A percentile compares a stretch with the other conserved stretches of the same genome.
Conservation (phyloP, 2,888 invertebrate species). For the Priapulus caudatus region DNA sequence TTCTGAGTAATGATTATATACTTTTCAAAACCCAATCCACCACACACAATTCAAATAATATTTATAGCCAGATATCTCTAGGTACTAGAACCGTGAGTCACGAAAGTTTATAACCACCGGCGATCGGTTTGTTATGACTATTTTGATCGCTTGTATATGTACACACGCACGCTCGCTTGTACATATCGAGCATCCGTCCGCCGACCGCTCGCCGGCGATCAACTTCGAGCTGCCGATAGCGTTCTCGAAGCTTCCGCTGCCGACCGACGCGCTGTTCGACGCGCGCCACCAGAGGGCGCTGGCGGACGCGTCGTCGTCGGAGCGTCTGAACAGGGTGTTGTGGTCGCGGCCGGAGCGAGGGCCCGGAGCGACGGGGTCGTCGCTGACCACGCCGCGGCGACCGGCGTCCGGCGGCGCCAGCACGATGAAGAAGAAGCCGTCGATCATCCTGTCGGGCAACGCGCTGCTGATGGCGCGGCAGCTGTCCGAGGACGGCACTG, state of each 20-base stretch:
- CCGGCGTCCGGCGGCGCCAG: not conserved
- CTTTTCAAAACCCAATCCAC: no score
- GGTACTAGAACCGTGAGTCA: no score
- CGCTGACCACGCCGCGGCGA: not conserved
- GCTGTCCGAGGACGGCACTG: not conserved
- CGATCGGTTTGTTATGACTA: no score
- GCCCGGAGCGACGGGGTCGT: not conserved
- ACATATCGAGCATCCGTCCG: no score
- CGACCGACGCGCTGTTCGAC: not conserved
- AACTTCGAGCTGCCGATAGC: not conserved
- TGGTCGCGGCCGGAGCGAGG: no score
- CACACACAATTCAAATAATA: no score
- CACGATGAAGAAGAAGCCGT: not conserved
- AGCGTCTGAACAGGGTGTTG: not conserved
- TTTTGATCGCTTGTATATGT: no score
- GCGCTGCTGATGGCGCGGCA: not conserved
- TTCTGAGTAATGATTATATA: no score
- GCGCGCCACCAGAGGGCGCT: not conserved
- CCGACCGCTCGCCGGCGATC: no score
- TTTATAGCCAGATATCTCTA: no score
- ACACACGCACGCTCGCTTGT: no score
- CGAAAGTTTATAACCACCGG: no score
- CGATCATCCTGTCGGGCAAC: not conserved
- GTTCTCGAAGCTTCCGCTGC: not conserved
- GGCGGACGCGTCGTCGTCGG: not conserved